A percentile compares a stretch with the other conserved stretches of the same genome.
Conservation (phyloP, 2,888 invertebrate species). For the Hoplodrina ambigua region DNA sequence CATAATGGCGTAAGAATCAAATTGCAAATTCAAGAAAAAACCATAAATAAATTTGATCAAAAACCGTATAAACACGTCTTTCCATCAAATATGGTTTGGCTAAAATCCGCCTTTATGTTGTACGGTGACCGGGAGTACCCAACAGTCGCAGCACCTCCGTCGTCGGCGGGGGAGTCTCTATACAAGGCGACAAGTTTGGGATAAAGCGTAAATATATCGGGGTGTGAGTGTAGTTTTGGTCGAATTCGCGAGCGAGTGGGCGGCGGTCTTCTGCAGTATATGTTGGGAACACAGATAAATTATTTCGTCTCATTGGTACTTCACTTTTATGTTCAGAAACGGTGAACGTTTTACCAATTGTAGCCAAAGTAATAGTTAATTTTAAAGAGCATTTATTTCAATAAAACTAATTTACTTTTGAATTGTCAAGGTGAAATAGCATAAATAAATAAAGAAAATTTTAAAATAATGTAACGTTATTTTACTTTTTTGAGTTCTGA, state of each 20-base stretch:
- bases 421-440: too few relatives aligned
- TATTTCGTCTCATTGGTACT: constrained; percentile 24
- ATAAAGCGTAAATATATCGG: constrained; percentile 82
- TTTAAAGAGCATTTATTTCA: too few relatives aligned
- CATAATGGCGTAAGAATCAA: not conserved
- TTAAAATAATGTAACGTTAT: too few relatives aligned
- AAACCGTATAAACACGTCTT: constrained; percentile 34
- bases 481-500: too few relatives aligned
- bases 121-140: constrained; percentile 16
- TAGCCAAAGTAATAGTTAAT: too few relatives aligned
- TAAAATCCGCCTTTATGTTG: constrained; percentile 36
- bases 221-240: constrained; percentile 86
- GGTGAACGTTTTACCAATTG: too few relatives aligned
- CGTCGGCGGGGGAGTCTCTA: constrained; percentile 45
- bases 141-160: constrained; percentile 39
- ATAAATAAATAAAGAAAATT: too few relatives aligned
- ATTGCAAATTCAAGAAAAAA: constrained; percentile 1
- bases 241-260: constrained; percentile 84
- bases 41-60: not conserved
- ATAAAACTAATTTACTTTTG: too few relatives aligned
- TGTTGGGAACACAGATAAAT: constrained; percentile 27
- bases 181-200: constrained; percentile 80
- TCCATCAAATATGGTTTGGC: constrained; percentile 15
- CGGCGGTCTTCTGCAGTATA: constrained; percentile 74
- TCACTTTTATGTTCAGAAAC: not conserved